phyloP scores from a whole-genome alignment of 2,888 invertebrate species.

The Ctena decussata region DNA sequence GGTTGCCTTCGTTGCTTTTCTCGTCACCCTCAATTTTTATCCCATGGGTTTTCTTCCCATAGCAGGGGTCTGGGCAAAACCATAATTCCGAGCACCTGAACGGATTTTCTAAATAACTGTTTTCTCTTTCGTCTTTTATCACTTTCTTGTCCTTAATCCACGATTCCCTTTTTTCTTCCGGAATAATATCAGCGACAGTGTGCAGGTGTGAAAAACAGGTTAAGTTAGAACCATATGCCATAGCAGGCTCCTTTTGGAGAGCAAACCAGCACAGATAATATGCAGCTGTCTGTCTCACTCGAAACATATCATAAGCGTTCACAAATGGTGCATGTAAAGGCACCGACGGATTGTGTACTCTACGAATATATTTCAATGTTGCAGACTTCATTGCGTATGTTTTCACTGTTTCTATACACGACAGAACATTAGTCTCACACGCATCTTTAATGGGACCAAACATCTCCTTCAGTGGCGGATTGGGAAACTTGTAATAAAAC shows the following conservation, averaged over 20 bases:
- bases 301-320: conserved; percentile 67
- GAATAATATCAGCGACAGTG: conserved; percentile 54
- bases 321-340: neutral
- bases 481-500: conserved; percentile 75
- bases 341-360: neutral
- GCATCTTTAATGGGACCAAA: conserved; percentile 45
- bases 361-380: conserved; percentile 43
- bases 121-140: conserved; percentile 47
- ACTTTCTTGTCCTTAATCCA: neutral
- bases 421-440: conserved; percentile 62
- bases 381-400: conserved; percentile 52
- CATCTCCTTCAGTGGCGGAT: conserved; percentile 66
- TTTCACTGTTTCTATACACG: conserved; percentile 66
- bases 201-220: conserved; percentile 66
- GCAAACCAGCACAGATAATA: conserved; percentile 83
- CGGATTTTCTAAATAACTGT: conserved; percentile 11
- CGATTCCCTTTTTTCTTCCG: conserved; percentile 3
- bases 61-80: conserved; percentile 83
- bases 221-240: conserved; percentile 47
- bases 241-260: conserved; percentile 48
- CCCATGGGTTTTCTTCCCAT: conserved; percentile 70
- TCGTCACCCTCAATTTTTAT: conserved; percentile 13
- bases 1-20: conserved; percentile 67
- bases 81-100: conserved; percentile 78
- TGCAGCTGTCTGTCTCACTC: conserved; percentile 73